phyloP scores from a whole-genome alignment of 2,113 vertebrate genomes.

The Dolichallabes microphthalmus region DNA sequence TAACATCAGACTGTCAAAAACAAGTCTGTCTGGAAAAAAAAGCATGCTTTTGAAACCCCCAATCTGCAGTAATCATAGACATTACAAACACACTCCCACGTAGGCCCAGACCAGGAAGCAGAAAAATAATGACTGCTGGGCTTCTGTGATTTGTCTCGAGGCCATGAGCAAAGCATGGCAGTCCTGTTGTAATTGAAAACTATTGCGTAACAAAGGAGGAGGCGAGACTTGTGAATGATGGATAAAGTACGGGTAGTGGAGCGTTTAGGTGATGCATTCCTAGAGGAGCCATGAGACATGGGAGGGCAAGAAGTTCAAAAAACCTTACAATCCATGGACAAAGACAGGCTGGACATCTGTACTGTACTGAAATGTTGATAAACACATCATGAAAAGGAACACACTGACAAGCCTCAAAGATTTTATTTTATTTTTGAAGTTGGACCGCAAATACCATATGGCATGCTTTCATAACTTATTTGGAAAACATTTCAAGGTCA shows the following conservation, averaged over 20 bases:
- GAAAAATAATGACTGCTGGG: conserved; percentile 34
- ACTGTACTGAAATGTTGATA: background rate
- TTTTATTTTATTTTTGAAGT: background rate
- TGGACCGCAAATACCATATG: background rate
- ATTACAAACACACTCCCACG: conserved; percentile 34
- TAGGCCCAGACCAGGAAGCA: conserved; percentile 23
- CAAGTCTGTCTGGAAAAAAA: background rate
- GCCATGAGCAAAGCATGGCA: conserved; percentile 62
- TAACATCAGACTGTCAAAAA: conserved; percentile 18
- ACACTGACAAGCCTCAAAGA: background rate
- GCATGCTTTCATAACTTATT: background rate
- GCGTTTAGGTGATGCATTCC: background rate
- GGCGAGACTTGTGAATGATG: background rate
- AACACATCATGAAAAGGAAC: background rate
- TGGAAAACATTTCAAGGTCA: background rate
- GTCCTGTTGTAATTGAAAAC: conserved; percentile 65
- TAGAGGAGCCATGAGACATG: background rate
- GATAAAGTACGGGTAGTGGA: background rate
- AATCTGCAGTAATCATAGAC: conserved; percentile 31
- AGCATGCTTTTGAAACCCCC: conserved; percentile 19
- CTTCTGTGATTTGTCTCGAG: conserved; percentile 65
- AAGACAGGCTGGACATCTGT: conserved; percentile 1
- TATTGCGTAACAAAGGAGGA: conserved; percentile 67
- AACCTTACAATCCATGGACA: conserved; percentile 1
- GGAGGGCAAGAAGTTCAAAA: background rate